Conservation (phyloP, 1,140 invertebrate species). For the Drosophila parabipectinata region DNA sequence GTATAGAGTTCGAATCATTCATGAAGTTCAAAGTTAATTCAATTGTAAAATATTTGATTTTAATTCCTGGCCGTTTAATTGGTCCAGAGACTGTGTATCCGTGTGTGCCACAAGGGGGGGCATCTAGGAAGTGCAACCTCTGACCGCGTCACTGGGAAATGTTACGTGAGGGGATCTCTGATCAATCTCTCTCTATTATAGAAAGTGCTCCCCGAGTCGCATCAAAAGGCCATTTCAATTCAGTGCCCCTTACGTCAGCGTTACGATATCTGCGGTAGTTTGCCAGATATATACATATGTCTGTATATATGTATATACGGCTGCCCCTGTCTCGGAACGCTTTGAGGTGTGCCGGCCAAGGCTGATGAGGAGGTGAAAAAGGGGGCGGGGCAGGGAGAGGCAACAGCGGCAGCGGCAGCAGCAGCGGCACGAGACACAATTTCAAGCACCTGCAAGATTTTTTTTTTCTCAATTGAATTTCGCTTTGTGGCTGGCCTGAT, state of each 20-base stretch:
- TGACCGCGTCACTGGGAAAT: slow-evolving; percentile 21
- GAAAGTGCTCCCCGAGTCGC: slow-evolving; percentile 43
- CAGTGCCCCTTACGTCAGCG: slow-evolving; percentile 73
- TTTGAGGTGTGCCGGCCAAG: slow-evolving; percentile 62
- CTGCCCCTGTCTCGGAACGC: slow-evolving; percentile 9
- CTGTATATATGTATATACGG: background rate
- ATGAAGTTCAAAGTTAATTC: slow-evolving; percentile 3
- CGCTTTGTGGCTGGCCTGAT: slow-evolving; percentile 51
- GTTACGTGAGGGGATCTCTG: slow-evolving; percentile 40
- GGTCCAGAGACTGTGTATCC: slow-evolving; percentile 59
- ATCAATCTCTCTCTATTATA: slow-evolving; percentile 36
- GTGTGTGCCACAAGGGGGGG: slow-evolving; percentile 13
- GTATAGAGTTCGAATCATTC: too few relatives aligned
- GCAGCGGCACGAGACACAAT: slow-evolving; percentile 62
- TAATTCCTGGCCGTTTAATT: slow-evolving; percentile 3
- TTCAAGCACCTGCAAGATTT: slow-evolving; percentile 71
- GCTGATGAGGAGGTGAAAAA: slow-evolving; percentile 11
- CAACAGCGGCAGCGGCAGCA: slow-evolving; percentile 12
- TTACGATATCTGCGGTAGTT: slow-evolving; percentile 50
- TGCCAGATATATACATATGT: background rate
- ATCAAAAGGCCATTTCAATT: slow-evolving; percentile 67
- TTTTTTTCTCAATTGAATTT: slow-evolving; percentile 68
- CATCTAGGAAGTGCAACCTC: slow-evolving; percentile 54
- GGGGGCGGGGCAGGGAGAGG: slow-evolving; percentile 1
- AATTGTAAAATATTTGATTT: slow-evolving; percentile 10